Percentiles rank a stretch among this genome's conserved stretches.
Conservation (phyloP, 92 coral and sea anemone genomes). For the Porites rus region DNA sequence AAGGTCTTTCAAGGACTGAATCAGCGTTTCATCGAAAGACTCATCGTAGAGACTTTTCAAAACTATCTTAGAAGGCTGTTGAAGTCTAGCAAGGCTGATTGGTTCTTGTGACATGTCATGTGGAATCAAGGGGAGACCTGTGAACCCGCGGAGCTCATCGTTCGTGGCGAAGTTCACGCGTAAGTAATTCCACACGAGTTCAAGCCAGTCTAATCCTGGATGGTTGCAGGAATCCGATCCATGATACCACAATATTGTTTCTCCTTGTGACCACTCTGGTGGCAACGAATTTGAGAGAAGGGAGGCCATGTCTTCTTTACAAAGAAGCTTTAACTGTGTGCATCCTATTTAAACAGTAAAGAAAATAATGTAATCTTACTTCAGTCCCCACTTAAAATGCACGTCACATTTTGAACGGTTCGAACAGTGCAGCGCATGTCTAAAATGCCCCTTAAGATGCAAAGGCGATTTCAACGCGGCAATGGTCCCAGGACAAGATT, state of each 20-base stretch:
- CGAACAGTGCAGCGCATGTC: no score
- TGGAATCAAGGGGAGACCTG: slow-evolving; percentile 78
- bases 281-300: slow-evolving; percentile 69
- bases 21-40: slow-evolving; percentile 27
- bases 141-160: slow-evolving; percentile 43
- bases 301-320: slow-evolving; percentile 46
- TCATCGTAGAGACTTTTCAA: slow-evolving; percentile 39
- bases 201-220: slow-evolving; percentile 81
- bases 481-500: no score
- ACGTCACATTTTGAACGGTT: no score
- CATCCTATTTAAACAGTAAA: slow-evolving; percentile 27
- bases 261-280: slow-evolving; percentile 53
- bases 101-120: slow-evolving; percentile 24
- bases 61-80: slow-evolving; percentile 49
- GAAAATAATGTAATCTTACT: not conserved
- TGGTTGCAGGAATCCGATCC: slow-evolving; percentile 36
- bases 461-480: no score
- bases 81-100: slow-evolving; percentile 57
- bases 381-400: not conserved
- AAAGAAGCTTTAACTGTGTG: slow-evolving; percentile 72
- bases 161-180: slow-evolving; percentile 41
- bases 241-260: slow-evolving; percentile 69
- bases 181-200: slow-evolving; percentile 81
- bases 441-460: not conserved
- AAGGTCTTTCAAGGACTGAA: slow-evolving; percentile 34